These are phyloP conservation scores for Drosophila arizonae DNA, from an alignment of 1,140 invertebrate species.

Conservation along the genomic window DNA sequence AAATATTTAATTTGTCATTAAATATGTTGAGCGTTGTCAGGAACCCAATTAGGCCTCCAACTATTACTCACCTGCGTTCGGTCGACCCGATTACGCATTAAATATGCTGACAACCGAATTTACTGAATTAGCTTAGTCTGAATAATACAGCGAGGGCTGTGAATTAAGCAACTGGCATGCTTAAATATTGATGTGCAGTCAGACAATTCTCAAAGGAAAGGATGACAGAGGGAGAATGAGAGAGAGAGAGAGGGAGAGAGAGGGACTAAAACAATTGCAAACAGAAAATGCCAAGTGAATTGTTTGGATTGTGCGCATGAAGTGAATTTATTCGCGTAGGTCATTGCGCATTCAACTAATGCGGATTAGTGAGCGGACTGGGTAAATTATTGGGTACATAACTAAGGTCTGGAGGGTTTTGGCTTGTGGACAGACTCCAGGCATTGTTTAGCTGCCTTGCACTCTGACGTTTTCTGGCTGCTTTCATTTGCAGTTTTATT, in stretches of 20 bases:
- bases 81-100: neutral
- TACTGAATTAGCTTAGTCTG: conserved; percentile 31
- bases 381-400: conserved; percentile 3
- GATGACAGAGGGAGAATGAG: neutral
- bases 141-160: neutral
- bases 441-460: conserved; percentile 37
- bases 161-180: conserved; percentile 14
- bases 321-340: conserved; percentile 42
- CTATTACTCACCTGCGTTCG: conserved; percentile 4
- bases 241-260: neutral
- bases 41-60: neutral
- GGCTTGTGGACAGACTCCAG: neutral
- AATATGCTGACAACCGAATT: conserved; percentile 31
- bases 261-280: conserved; percentile 17
- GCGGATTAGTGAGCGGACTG: conserved; percentile 28
- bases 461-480: conserved; percentile 42
- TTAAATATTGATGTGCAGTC: conserved; percentile 47
- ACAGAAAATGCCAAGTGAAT: conserved; percentile 27
- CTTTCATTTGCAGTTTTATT: conserved; percentile 65
- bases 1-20: conserved; percentile 4
- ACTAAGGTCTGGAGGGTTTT: neutral
- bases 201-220: neutral
- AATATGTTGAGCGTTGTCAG: neutral
- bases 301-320: conserved; percentile 23
- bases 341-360: conserved; percentile 46